A percentile compares a stretch with the other conserved stretches of the same genome.
Evolutionary conservation across 2,888 invertebrate genomes (phyloP).

Genomic region (Rotaria magnacalcarata): DNA sequence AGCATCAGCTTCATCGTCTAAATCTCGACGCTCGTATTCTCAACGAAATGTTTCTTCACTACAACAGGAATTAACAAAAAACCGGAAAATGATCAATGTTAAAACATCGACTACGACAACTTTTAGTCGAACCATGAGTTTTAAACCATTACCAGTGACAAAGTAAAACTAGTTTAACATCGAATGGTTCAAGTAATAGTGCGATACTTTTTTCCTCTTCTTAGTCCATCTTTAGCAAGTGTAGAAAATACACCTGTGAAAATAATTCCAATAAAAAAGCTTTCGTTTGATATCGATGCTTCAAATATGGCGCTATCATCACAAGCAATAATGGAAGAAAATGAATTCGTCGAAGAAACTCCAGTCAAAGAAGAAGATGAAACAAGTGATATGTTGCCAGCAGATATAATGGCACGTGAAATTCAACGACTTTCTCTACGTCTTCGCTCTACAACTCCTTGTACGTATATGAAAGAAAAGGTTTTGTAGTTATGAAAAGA

Average conservation of each 20-base stretch:
- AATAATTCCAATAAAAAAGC: background rate
- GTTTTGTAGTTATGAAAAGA: too few relatives aligned
- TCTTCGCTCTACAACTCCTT: background rate
- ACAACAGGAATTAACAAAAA: background rate
- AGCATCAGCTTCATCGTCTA: background rate
- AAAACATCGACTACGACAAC: background rate
- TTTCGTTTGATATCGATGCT: background rate
- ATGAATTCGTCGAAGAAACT: background rate
- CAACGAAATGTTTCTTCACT: slow-evolving; percentile 4
- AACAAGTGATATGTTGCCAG: background rate
- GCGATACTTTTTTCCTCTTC: too few relatives aligned
- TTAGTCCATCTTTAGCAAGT: background rate
- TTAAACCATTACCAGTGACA: background rate
- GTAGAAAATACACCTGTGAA: slow-evolving; percentile 1
- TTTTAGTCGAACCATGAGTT: background rate
- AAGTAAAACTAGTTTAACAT: background rate
- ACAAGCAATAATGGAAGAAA: background rate
- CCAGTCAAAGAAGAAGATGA: background rate
- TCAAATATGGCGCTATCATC: background rate
- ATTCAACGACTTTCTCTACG: background rate
- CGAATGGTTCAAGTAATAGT: background rate
- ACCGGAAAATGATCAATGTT: background rate
- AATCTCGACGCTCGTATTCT: background rate
- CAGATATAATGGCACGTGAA: slow-evolving; percentile 22
- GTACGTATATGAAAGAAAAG: background rate